These are phyloP conservation scores for Asobara japonica DNA, from an alignment of 1,140 invertebrate genomes.

Conservation along the genomic window DNA sequence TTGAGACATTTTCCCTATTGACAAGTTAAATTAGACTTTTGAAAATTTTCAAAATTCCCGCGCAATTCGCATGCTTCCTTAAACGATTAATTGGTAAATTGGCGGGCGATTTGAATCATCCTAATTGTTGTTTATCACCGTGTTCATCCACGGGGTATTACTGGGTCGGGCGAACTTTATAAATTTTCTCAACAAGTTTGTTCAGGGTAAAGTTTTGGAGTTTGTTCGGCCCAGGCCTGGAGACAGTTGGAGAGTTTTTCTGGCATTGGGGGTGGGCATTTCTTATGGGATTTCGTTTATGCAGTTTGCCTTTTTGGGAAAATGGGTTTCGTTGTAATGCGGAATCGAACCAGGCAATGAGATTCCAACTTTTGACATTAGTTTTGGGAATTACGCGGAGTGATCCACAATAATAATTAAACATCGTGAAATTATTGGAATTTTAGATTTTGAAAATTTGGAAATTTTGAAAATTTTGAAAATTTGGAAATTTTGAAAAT, in stretches of 20 bases:
- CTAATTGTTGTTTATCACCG: background rate
- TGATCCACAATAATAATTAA: too few species aligned
- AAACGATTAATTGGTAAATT: background rate
- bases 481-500: too few species aligned
- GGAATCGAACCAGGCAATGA: too few species aligned
- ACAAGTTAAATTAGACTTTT: too few species aligned
- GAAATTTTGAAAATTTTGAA: too few species aligned
- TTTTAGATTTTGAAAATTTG: too few species aligned
- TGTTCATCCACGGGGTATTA: background rate
- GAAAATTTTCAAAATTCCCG: background rate
- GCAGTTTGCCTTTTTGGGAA: background rate
- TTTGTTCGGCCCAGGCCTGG: background rate
- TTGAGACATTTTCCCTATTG: too few species aligned
- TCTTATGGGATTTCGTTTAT: background rate
- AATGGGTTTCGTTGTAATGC: background rate
- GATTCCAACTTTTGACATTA: too few species aligned
- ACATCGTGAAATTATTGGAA: too few species aligned
- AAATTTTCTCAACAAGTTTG: slow-evolving; percentile 2
- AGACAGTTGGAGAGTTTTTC: background rate
- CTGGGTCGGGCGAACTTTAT: background rate
- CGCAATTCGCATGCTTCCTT: too few species aligned
- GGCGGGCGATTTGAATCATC: background rate
- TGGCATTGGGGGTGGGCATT: background rate
- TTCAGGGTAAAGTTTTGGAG: background rate
- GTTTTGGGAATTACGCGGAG: too few species aligned